Evolutionary conservation across 2,113 vertebrate species (phyloP).

Genomic region (Alosa alosa): DNA sequence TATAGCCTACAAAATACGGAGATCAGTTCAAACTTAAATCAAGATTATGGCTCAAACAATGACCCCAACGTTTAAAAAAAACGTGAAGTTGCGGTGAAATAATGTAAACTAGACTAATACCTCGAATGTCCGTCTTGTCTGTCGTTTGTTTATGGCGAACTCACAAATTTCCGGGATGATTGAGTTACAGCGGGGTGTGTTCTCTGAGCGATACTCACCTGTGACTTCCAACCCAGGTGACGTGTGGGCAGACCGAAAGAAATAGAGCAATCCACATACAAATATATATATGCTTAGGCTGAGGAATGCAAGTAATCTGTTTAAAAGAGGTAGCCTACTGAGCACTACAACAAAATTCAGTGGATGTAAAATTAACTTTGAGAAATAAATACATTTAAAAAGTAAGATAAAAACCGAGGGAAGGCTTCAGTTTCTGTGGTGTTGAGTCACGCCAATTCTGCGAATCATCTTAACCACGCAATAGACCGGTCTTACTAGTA

Average conservation of each 20-base stretch:
- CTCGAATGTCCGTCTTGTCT: neutral
- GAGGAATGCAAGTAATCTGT: neutral
- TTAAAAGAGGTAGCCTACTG: too few relatives aligned
- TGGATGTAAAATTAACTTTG: neutral
- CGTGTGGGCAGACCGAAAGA: neutral
- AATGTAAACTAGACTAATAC: neutral
- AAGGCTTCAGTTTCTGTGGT: neutral
- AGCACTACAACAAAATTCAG: neutral
- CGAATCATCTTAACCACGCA: slow-evolving; percentile 3
- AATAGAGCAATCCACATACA: neutral
- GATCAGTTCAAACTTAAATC: neutral
- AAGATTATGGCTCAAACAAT: neutral
- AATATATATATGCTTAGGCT: neutral
- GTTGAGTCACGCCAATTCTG: neutral
- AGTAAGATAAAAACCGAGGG: neutral
- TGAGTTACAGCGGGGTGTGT: slow-evolving; percentile 59
- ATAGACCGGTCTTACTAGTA: neutral
- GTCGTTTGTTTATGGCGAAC: neutral
- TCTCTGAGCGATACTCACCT: slow-evolving; percentile 39
- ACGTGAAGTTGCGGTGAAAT: too few relatives aligned
- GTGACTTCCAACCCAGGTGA: slow-evolving; percentile 9
- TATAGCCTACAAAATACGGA: neutral
- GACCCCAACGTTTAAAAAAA: too few relatives aligned
- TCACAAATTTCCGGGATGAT: slow-evolving; percentile 49
- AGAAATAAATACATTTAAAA: neutral